Conservation (phyloP, 2,888 invertebrate genomes). For the Ophion costatus region DNA sequence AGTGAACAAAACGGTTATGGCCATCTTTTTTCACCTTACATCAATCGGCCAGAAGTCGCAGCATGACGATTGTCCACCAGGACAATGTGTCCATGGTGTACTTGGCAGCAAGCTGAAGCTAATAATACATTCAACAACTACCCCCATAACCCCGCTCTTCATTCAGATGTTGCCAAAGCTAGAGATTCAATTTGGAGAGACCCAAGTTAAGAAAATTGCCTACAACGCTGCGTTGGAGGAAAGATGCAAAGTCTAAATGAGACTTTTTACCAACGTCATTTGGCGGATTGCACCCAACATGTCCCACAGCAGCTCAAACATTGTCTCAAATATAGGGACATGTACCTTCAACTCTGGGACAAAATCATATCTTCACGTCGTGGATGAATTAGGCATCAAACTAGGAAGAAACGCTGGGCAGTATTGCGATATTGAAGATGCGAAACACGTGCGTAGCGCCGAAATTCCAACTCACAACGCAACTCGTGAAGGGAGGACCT, state of each 20-base stretch:
- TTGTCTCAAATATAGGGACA: constrained; percentile 19
- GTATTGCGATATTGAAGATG: no score
- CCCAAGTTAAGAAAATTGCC: background rate
- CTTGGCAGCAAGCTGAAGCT: no score
- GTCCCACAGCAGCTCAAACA: constrained; percentile 40
- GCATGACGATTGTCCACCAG: no score
- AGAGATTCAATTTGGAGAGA: background rate
- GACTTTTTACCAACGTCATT: constrained; percentile 31
- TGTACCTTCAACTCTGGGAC: constrained; percentile 30
- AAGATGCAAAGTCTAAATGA: background rate
- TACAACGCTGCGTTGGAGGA: constrained; percentile 1
- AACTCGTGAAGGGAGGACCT: no score
- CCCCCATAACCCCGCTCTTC: no score
- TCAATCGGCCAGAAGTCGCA: no score
- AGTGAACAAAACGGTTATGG: no score
- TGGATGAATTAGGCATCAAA: constrained; percentile 33
- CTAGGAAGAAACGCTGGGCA: constrained; percentile 5
- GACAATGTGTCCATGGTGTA: no score
- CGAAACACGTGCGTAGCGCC: no score
- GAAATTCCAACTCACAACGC: no score
- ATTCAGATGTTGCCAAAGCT: background rate
- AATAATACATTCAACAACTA: no score
- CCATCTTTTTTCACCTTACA: no score
- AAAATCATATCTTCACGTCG: constrained; percentile 29
- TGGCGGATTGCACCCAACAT: constrained; percentile 31